These are phyloP conservation scores for Eristalinus sepulchralis DNA, from an alignment of 2,888 invertebrate species.

Conservation along the genomic window DNA sequence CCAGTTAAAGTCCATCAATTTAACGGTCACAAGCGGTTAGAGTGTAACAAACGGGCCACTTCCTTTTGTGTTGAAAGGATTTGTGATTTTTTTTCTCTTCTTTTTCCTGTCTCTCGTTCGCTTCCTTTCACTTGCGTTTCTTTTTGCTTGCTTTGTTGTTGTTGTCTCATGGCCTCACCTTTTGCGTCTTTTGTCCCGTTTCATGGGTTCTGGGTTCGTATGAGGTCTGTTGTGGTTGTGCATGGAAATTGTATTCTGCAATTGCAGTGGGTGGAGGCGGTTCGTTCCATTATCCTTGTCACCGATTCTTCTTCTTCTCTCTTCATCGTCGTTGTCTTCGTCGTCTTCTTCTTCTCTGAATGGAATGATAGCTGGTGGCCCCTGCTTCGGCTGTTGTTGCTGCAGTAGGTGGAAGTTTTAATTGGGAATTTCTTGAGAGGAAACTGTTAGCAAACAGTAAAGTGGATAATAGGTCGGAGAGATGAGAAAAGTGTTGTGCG, in stretches of 20 bases:
- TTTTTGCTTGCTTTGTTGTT: background rate
- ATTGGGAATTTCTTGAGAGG: constrained; percentile 54
- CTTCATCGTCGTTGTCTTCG: background rate
- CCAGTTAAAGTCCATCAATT: constrained; percentile 59
- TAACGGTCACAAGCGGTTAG: constrained; percentile 43
- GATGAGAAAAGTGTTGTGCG: background rate
- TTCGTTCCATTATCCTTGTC: background rate
- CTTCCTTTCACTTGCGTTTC: constrained; percentile 1
- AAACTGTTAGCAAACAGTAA: constrained; percentile 22
- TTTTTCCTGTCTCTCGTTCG: background rate
- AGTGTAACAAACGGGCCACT: constrained; percentile 62
- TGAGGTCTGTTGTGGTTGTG: constrained; percentile 39
- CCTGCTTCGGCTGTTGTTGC: background rate
- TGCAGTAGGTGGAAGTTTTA: constrained; percentile 46
- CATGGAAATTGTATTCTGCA: constrained; percentile 62
- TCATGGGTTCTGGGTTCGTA: background rate
- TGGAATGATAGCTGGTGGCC: background rate
- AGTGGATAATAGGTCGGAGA: background rate
- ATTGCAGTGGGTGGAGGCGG: constrained; percentile 24
- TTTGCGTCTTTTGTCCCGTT: background rate
- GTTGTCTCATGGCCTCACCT: background rate
- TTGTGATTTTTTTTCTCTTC: constrained; percentile 29
- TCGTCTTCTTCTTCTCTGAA: background rate
- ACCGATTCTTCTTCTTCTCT: background rate
- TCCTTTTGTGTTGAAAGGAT: constrained; percentile 64